phyloP scores from a whole-genome alignment of 2,113 vertebrate species.

The Scartelaos histophorus region DNA sequence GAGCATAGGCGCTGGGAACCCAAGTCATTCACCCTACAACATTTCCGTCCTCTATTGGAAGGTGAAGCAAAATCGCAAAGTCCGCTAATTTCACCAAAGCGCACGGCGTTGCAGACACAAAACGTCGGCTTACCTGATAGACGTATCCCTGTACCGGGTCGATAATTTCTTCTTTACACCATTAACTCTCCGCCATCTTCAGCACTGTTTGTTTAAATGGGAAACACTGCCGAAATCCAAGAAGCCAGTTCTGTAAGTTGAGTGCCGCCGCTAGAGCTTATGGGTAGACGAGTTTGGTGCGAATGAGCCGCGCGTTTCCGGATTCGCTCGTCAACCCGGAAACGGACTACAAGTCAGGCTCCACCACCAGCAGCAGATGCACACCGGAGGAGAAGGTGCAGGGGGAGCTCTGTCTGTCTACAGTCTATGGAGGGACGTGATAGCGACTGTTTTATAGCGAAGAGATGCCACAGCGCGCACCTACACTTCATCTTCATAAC shows the following conservation, averaged over 20 bases:
- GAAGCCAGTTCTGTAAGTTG: constrained; percentile 78
- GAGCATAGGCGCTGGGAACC: constrained; percentile 49
- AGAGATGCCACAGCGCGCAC: constrained; percentile 48
- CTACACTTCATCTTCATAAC: constrained; percentile 44
- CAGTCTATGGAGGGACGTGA: constrained; percentile 63
- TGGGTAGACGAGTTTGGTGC: constrained; percentile 68
- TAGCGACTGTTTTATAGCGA: constrained; percentile 41
- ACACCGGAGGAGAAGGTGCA: constrained; percentile 12
- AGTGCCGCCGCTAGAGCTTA: constrained; percentile 47
- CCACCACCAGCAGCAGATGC: constrained; percentile 42
- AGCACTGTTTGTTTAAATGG: constrained; percentile 84
- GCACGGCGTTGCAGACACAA: background rate
- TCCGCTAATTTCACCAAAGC: constrained; percentile 4
- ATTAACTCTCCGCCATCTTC: constrained; percentile 84
- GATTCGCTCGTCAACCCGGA: constrained; percentile 9
- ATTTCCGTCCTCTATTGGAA: constrained; percentile 51
- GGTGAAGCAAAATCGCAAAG: constrained; percentile 48
- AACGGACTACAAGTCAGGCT: constrained; percentile 72
- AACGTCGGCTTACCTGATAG: constrained; percentile 54
- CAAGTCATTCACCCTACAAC: constrained; percentile 38
- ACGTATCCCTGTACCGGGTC: constrained; percentile 48
- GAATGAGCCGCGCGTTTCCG: background rate
- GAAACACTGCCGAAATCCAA: constrained; percentile 79
- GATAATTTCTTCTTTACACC: constrained; percentile 75
- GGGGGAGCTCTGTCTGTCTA: constrained; percentile 49